A percentile compares a stretch with the other conserved stretches of the same genome.
phyloP scores from a whole-genome alignment of 2,113 vertebrate genomes.

The Sphaerodactylus townsendi region DNA sequence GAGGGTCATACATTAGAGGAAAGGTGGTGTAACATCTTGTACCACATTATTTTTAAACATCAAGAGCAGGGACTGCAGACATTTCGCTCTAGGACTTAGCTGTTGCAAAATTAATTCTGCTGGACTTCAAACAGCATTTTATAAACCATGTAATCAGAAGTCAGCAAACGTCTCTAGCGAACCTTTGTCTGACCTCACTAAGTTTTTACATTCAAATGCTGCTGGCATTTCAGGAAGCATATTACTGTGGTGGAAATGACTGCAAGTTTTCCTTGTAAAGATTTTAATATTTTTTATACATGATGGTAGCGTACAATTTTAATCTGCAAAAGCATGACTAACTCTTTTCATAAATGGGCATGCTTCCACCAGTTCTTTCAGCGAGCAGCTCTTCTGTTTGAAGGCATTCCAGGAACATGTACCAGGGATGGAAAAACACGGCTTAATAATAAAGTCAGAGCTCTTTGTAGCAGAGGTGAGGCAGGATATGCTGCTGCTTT shows the following conservation, averaged over 20 bases:
- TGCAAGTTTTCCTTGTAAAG: not conserved
- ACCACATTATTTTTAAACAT: not conserved
- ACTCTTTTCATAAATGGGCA: not conserved
- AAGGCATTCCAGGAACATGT: not conserved
- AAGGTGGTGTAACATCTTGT: not conserved
- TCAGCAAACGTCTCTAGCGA: not conserved
- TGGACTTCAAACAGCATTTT: not conserved
- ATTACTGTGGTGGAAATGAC: not conserved
- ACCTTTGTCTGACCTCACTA: too few species aligned
- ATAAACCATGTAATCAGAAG: not conserved
- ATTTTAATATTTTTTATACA: not conserved
- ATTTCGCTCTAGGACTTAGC: not conserved
- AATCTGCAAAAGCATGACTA: not conserved
- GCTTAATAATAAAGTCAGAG: not conserved
- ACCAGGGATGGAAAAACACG: not conserved
- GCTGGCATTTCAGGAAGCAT: rapidly evolving
- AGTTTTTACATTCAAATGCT: rapidly evolving
- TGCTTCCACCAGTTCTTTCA: not conserved
- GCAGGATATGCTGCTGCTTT: constrained; percentile 17
- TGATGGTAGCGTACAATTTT: not conserved
- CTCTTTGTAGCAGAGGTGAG: rapidly evolving
- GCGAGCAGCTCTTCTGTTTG: not conserved
- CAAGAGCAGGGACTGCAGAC: too few species aligned
- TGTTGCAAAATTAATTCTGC: not conserved
- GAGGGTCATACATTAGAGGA: not conserved